Evolutionary conservation across 1,140 invertebrate species (phyloP), one percentile per base, ranked within the genome.

Genomic region (Neocloeon triangulifer): DNA sequence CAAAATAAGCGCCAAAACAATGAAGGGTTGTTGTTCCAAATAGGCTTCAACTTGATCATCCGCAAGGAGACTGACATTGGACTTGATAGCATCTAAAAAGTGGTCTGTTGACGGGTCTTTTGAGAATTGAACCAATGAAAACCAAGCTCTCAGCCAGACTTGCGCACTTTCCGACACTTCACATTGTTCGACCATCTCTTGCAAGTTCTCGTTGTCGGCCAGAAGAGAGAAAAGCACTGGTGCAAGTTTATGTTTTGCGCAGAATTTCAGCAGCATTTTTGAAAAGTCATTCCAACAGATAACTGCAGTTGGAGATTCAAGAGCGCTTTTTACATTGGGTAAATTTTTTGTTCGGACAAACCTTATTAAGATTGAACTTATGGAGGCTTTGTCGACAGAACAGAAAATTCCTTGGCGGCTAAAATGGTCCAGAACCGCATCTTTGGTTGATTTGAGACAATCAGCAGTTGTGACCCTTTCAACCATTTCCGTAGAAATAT

Each of bases 401-500:
- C 25, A 30, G 10, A 10, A 7, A 21, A 27, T 21, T 30, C 32
- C 28, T n/a, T 36, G 51, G 47, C 42, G 41, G 29, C 40, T 44
- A 18, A 53, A 38, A 37, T 46, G 34, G 42, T 51, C 49, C 10
- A 61, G 56, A 35, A 61, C 47, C 37, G 57, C 53, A 47, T 64
- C 47, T 45, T 61, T 64, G 7, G 56, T 52, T 23, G 59, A 56
- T 33, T 41, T 39, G 43, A 56, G 59, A 38, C 54, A 61, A 38
- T 53, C 47, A 25, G 53, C 57, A 9, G 44, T 47, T 15, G 55
- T 46, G 33, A 64, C 50, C 25, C 30, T 44, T 20, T 57, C 47
- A 34, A 70, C 53, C 66, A 72, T 69, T 31, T 65, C 52, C 18
- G 58, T 34, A 5, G 53, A 59, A 27, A 72, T 64, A 25, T 58